Conservation (phyloP, 2,888 invertebrate genomes). For the Gryllus longicercus region DNA sequence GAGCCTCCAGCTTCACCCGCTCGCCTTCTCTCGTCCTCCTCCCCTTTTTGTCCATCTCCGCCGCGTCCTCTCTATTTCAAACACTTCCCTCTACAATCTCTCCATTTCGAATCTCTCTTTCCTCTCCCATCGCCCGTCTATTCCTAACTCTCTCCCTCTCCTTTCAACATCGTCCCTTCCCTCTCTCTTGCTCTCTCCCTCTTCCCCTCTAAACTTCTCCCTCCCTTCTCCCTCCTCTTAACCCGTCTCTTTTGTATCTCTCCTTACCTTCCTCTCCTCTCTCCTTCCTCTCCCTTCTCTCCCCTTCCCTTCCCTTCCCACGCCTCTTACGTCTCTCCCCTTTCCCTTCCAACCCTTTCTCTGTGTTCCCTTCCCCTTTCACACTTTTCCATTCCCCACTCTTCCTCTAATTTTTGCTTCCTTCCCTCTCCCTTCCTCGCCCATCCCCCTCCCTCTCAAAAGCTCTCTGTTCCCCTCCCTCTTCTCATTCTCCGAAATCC, state of each 20-base stretch:
- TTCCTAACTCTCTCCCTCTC: neutral
- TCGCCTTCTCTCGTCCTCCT: neutral
- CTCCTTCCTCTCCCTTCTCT: neutral
- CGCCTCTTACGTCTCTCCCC: neutral
- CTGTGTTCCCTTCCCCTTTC: neutral
- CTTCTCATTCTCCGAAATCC: neutral
- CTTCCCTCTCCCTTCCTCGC: neutral
- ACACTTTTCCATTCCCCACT: neutral
- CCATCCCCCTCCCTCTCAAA: neutral
- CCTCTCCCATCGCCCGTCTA: neutral
- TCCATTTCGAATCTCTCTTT: neutral
- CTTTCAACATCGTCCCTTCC: neutral
- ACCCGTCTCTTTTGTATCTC: neutral
- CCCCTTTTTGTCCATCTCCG: neutral
- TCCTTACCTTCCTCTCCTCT: neutral
- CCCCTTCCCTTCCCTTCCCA: fast-evolving
- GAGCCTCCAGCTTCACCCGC: neutral
- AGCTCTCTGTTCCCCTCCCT: neutral
- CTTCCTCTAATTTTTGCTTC: neutral
- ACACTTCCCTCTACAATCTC: neutral
- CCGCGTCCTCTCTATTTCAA: neutral
- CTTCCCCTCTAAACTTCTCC: neutral
- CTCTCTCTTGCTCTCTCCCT: neutral
- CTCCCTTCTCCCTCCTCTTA: neutral
- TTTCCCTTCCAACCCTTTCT: neutral